Conservation (phyloP, 2,888 invertebrate species). For the Periphyllus acericola region DNA sequence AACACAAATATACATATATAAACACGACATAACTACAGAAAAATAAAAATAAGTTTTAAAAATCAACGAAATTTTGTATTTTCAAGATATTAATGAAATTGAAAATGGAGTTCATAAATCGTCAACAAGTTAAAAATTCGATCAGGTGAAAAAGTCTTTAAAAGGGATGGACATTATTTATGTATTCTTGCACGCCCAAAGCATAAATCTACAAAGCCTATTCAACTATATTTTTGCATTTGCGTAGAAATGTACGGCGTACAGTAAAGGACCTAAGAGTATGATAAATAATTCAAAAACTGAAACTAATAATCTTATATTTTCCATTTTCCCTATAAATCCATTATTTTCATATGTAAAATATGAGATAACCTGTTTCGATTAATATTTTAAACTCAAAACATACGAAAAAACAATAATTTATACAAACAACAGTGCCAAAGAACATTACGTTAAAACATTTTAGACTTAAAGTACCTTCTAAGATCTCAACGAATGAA, state of each 20-base stretch:
- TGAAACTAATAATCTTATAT: conserved; percentile 18
- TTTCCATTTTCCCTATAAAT: background rate
- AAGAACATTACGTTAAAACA: no score
- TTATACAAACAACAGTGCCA: background rate
- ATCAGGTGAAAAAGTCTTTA: conserved; percentile 29
- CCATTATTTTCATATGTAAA: background rate
- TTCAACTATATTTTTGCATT: conserved; percentile 9
- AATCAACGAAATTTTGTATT: background rate
- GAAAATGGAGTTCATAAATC: conserved; percentile 24
- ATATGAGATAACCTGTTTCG: background rate
- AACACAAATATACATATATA: background rate
- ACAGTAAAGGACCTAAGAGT: background rate
- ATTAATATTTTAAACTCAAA: background rate
- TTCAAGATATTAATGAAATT: background rate
- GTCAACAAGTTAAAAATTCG: conserved; percentile 22
- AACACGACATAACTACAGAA: background rate
- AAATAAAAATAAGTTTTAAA: no score
- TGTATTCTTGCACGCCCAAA: background rate
- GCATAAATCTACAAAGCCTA: conserved; percentile 28
- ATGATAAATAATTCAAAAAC: conserved; percentile 23
- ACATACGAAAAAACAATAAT: background rate
- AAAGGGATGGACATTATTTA: conserved; percentile 24
- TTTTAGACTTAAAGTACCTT: no score
- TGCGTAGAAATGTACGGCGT: background rate
- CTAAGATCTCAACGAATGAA: no score